These are phyloP conservation scores for Axea sp. DNA, from an alignment of 2,888 invertebrate species.

Conservation along the genomic window DNA sequence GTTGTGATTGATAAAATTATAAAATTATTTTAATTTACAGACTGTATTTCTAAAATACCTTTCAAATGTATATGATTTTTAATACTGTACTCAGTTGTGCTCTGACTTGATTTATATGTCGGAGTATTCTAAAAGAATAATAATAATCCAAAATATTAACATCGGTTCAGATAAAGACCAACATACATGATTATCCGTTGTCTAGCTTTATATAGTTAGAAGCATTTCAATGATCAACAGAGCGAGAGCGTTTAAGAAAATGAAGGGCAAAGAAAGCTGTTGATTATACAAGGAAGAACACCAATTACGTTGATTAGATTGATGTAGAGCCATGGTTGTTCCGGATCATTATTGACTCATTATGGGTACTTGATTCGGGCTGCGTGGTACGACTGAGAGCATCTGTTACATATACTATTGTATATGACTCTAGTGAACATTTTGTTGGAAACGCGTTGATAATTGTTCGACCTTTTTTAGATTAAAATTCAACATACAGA, in stretches of 20 bases:
- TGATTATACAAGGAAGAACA: constrained; percentile 79
- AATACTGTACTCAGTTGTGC: too few relatives aligned
- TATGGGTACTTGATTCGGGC: constrained; percentile 63
- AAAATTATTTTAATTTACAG: too few relatives aligned
- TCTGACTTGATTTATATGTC: too few relatives aligned
- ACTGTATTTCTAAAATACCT: too few relatives aligned
- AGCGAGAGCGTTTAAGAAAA: constrained; percentile 23
- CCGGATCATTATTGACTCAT: constrained; percentile 62
- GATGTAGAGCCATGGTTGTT: constrained; percentile 68
- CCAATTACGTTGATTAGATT: constrained; percentile 79
- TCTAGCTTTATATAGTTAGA: constrained; percentile 76
- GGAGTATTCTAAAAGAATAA: background rate
- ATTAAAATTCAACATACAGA: constrained; percentile 66
- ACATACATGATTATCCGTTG: constrained; percentile 63
- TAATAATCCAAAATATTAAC: constrained; percentile 3
- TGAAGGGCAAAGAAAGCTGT: constrained; percentile 66
- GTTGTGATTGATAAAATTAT: too few relatives aligned
- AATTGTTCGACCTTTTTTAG: constrained; percentile 72
- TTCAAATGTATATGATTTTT: too few relatives aligned
- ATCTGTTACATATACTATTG: constrained; percentile 78
- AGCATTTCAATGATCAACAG: constrained; percentile 76
- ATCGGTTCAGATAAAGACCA: constrained; percentile 14
- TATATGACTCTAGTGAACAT: constrained; percentile 75
- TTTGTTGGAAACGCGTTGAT: constrained; percentile 70
- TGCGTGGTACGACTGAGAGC: constrained; percentile 76